phyloP scores from a whole-genome alignment of 2,888 invertebrate species.

The Eupsilia transversa region DNA sequence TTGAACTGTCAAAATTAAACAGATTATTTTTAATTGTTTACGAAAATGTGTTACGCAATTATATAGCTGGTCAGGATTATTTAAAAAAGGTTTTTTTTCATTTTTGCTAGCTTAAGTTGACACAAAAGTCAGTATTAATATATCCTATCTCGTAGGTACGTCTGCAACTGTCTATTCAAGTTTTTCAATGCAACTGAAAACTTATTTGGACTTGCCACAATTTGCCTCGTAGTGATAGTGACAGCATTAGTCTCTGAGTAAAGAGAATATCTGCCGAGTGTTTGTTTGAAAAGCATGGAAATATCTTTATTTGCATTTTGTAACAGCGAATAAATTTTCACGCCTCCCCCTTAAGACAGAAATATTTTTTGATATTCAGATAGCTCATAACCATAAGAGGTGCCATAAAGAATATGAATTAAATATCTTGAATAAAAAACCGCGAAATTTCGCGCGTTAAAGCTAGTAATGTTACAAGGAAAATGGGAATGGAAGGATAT shows the following conservation, averaged over 20 bases:
- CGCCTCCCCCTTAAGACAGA: no score
- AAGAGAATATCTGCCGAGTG: not conserved
- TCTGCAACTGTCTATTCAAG: not conserved
- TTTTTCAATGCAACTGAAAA: not conserved
- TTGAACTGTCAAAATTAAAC: no score
- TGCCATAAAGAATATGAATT: no score
- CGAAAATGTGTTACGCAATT: no score
- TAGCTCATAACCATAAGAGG: no score
- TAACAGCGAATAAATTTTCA: no score
- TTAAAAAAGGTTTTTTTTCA: not conserved
- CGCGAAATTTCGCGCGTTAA: no score
- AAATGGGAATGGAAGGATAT: not conserved
- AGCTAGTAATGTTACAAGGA: not conserved
- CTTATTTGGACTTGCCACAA: not conserved
- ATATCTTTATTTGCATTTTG: not conserved
- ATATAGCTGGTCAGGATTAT: no score
- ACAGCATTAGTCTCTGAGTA: not conserved
- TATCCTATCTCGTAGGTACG: not conserved
- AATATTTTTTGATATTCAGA: no score
- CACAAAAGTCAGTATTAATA: not conserved
- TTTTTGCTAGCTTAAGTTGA: not conserved
- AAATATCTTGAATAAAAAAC: no score
- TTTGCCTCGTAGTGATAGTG: not conserved
- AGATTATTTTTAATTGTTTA: no score
- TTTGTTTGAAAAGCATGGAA: not conserved